These are phyloP conservation scores for Muscina levida DNA, from an alignment of 2,888 invertebrate species.

Conservation along the genomic window DNA sequence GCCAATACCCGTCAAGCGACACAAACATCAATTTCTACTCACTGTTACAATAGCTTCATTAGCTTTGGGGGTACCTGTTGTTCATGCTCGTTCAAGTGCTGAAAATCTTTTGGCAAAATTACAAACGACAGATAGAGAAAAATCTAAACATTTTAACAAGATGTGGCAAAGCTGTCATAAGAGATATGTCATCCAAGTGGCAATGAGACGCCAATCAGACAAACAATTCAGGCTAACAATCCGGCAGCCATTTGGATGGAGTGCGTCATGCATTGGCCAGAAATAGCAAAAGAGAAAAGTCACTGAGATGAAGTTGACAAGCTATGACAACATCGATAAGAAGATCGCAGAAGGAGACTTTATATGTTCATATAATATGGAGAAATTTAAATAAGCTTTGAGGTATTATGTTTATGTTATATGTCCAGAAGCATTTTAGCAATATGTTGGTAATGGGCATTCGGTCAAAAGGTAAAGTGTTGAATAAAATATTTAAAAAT, in stretches of 20 bases:
- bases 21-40: conserved; percentile 71
- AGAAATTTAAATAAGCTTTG: not conserved
- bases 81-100: conserved; percentile 5
- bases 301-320: conserved; percentile 2
- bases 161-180: conserved; percentile 58
- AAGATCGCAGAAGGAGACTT: not conserved
- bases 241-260: not conserved
- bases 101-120: conserved; percentile 22
- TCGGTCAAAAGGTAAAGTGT: conserved; percentile 1
- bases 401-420: too few relatives aligned
- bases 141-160: conserved; percentile 46
- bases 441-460: conserved; percentile 15
- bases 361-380: not conserved
- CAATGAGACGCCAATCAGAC: conserved; percentile 51
- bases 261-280: too few relatives aligned
- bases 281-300: not conserved
- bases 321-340: conserved; percentile 14
- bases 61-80: conserved; percentile 7
- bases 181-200: conserved; percentile 49
- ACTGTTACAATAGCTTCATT: conserved; percentile 49
- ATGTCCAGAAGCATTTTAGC: not conserved
- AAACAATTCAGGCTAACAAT: not conserved
- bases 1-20: not conserved
- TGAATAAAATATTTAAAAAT: too few relatives aligned
- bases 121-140: conserved; percentile 1